Conservation (phyloP, 2,113 vertebrate species). For the Corvus hawaiiensis region DNA sequence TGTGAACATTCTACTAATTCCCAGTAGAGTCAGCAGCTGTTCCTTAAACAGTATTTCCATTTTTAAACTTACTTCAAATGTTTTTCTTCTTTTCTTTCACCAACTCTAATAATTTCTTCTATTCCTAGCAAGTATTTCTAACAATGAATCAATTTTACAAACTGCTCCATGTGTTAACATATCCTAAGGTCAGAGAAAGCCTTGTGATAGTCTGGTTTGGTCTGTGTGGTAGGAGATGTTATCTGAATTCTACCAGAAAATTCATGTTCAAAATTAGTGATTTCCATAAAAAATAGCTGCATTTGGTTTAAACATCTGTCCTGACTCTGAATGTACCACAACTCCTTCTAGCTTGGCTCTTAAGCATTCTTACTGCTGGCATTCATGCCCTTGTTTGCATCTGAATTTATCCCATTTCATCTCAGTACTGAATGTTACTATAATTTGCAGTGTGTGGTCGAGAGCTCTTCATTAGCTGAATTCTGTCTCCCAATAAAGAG, state of each 20-base stretch:
- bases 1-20: not conserved
- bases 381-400: not conserved
- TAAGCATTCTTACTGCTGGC: not conserved
- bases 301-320: not conserved
- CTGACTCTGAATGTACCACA: not conserved
- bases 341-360: not conserved
- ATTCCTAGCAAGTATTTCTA: not conserved
- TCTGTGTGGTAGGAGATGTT: not conserved
- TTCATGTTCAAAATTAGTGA: not conserved
- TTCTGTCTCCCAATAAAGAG: not conserved
- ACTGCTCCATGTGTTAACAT: not conserved
- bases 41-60: not conserved
- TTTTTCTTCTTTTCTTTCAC: not conserved
- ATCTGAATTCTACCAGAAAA: not conserved
- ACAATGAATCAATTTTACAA: not conserved
- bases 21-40: not conserved
- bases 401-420: not conserved
- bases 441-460: not conserved
- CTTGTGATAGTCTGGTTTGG: not conserved
- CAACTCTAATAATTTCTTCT: not conserved
- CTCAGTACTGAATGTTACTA: not conserved
- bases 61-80: not conserved
- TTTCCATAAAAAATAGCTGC: not conserved
- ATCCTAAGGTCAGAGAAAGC: not conserved
- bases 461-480: not conserved